Base-by-base conservation (phyloP, 2,797 vertebrate genomes). In the Gadopsis bispinosus region DNA sequence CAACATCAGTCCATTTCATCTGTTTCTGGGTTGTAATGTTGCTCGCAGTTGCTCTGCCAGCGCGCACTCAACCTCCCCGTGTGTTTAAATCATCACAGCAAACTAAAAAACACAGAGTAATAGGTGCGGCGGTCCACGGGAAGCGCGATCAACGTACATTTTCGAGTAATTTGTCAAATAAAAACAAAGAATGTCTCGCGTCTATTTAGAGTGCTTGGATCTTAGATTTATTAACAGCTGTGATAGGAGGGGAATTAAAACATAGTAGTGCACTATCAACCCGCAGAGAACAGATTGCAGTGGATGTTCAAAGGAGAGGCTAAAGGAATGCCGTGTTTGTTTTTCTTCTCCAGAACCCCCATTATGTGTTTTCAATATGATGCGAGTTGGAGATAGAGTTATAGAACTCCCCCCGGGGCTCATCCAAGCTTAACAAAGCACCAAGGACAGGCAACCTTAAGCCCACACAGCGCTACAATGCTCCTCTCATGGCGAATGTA, bases 351-450 rank as follows among this genome's bases (percentile, higher is more conserved):
- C 71, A 64, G 82, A 89, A 89, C 87, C 87, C 79, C 90, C 88
- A 55, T 84, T 80, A 88, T 86, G 89, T 89, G 86, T 89, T 91
- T 87, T 82, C 83, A 84, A 72, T 85, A 72, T 72, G 87, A 91
- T 89, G 83, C 20, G 55, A 83, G 81, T 61, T 3, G 71, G 26
- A 91, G 88, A 90, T 91, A 87, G 80, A 91, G 86, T 79, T 58
- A 82, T 73, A 63, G 22, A 76, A 55, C 64, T 87, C 88, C 83
- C 88, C 83, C 89, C 71, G 77, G 86, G 87, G 81, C 81, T 87
- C 87, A 85, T 93, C 88, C 86, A 92, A 90, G 85, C 91, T 88
- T 81, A 91, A 90, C 89, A 87, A 82, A 88, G 83, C 82, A 70
- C 79, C 74, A 80, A 89, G 85, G 84, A 90, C 87, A 82, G 80